Conservation (phyloP, 2,888 invertebrate genomes). For the Mycalesis mineus region DNA sequence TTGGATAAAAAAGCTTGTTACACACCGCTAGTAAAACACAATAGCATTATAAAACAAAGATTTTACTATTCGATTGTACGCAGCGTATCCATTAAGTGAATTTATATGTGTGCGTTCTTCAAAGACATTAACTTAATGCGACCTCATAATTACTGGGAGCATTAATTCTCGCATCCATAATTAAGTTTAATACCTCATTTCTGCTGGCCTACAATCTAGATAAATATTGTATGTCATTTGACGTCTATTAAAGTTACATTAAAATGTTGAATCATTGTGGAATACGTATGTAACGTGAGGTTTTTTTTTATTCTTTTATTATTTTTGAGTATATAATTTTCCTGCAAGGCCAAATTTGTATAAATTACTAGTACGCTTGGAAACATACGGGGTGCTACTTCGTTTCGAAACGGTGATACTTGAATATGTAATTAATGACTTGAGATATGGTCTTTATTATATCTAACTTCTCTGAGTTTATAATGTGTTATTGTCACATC, state of each 20-base stretch:
- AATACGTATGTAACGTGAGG: conserved; percentile 33
- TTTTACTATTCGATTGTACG: conserved; percentile 35
- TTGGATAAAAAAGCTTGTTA: conserved; percentile 1
- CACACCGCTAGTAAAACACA: conserved; percentile 22
- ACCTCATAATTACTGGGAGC: conserved; percentile 75
- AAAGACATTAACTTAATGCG: conserved; percentile 76
- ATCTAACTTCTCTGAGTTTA: too few species aligned
- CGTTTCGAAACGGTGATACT: neutral
- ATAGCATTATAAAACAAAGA: conserved; percentile 28
- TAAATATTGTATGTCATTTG: conserved; percentile 67
- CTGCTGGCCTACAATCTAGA: conserved; percentile 73
- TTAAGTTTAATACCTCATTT: conserved; percentile 75
- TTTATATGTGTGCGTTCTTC: conserved; percentile 45
- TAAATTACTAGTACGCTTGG: conserved; percentile 22
- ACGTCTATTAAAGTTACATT: conserved; percentile 64
- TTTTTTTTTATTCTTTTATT: conserved; percentile 18
- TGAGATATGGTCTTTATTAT: too few species aligned
- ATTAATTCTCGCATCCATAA: conserved; percentile 77
- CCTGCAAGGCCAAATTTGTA: conserved; percentile 29
- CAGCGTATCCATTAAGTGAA: conserved; percentile 36
- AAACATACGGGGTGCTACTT: conserved; percentile 18
- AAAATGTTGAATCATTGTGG: conserved; percentile 55
- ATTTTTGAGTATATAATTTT: conserved; percentile 26
- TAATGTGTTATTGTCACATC: too few species aligned
- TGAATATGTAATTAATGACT: too few species aligned